Conservation (phyloP, 2,797 vertebrate species). For the Platyrinchus mystaceus region DNA sequence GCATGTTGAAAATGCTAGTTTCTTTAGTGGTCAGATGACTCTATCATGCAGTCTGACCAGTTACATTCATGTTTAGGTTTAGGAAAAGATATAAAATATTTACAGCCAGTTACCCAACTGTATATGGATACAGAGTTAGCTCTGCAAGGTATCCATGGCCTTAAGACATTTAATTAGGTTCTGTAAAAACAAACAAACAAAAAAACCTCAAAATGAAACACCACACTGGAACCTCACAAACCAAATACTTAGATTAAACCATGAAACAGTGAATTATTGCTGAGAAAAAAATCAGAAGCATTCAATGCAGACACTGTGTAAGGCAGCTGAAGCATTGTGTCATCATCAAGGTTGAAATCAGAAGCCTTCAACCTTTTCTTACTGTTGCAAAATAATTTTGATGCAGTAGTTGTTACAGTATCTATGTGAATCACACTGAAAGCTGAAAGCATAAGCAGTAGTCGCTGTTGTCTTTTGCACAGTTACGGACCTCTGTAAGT, state of each 20-base stretch:
- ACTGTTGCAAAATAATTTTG: not conserved
- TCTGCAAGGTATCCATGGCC: constrained; percentile 58
- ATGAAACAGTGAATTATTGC: not conserved
- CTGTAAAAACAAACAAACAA: constrained; percentile 58
- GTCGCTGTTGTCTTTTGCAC: not conserved
- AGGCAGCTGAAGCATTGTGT: not conserved
- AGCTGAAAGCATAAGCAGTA: not conserved
- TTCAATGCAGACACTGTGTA: not conserved
- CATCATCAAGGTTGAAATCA: not conserved
- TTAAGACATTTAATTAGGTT: constrained; percentile 63
- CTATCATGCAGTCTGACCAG: constrained; percentile 47
- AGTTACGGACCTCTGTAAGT: not conserved
- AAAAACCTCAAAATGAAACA: constrained; percentile 50
- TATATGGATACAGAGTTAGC: constrained; percentile 62
- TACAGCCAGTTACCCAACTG: constrained; percentile 63
- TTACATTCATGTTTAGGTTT: constrained; percentile 45
- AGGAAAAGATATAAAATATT: constrained; percentile 50
- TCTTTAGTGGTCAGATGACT: constrained; percentile 44
- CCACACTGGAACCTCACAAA: not conserved
- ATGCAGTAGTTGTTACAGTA: not conserved
- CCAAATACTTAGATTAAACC: not conserved
- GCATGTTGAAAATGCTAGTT: constrained; percentile 35
- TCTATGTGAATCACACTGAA: not conserved
- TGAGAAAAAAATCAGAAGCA: not conserved
- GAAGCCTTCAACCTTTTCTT: not conserved